A percentile compares a stretch with the other conserved stretches of the same genome.
These are phyloP conservation scores for Piprites chloris DNA, from an alignment of 2,113 vertebrate genomes.

Conservation along the genomic window DNA sequence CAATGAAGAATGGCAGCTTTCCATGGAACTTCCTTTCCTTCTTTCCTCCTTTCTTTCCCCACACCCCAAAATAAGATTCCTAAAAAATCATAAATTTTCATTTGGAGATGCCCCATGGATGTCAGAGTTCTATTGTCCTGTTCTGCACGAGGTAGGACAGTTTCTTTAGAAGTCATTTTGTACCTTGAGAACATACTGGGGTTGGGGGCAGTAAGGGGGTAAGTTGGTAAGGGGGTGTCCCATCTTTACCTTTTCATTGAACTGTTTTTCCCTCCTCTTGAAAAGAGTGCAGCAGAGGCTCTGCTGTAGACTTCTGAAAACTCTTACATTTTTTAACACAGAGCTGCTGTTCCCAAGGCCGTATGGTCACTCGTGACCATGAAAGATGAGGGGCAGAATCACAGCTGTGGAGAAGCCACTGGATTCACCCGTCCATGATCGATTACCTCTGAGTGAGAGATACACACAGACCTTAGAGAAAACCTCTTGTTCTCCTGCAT, in stretches of 20 bases:
- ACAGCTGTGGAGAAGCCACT: background rate
- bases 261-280: background rate
- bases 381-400: background rate
- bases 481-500: background rate
- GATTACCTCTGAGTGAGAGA: background rate
- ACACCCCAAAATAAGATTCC: background rate
- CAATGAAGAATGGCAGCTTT: constrained; percentile 27
- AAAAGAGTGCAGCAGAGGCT: background rate
- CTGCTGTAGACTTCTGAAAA: background rate
- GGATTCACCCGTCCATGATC: background rate
- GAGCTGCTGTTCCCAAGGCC: background rate
- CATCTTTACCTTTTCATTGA: background rate
- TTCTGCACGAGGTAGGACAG: background rate
- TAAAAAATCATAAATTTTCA: background rate
- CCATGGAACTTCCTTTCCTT: background rate
- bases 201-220: rapidly evolving
- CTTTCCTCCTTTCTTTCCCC: background rate
- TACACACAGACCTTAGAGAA: background rate
- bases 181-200: background rate
- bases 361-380: background rate
- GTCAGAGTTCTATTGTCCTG: background rate
- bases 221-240: background rate
- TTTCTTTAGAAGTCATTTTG: background rate
- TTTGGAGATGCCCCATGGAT: background rate
- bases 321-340: background rate